These are phyloP conservation scores for Tetrax tetrax DNA, from an alignment of 2,113 vertebrate genomes.

Conservation along the genomic window DNA sequence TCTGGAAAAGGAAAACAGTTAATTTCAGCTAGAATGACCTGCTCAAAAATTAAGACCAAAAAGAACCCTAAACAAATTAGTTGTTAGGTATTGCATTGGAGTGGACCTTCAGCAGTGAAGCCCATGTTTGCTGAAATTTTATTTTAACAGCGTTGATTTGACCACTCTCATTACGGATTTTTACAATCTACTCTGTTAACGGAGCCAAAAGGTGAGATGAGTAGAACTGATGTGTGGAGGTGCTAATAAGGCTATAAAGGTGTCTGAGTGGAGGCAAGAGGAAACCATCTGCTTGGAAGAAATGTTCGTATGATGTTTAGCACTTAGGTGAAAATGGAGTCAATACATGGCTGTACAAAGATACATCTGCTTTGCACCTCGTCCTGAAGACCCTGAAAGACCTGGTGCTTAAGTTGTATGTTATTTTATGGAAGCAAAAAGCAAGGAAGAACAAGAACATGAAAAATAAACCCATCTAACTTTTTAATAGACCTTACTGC, in stretches of 20 bases:
- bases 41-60: not conserved
- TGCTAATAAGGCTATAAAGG: constrained; percentile 45
- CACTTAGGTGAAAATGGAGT: constrained; percentile 45
- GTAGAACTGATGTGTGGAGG: constrained; percentile 15
- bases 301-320: constrained; percentile 20
- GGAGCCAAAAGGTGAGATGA: constrained; percentile 36
- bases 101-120: not conserved
- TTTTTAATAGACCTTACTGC: not conserved
- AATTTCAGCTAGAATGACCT: not conserved
- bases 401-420: not conserved
- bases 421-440: not conserved
- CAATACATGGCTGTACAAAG: not conserved
- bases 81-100: not conserved
- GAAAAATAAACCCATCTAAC: too few relatives aligned
- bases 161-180: not conserved
- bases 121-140: not conserved
- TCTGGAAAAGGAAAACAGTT: not conserved
- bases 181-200: not conserved
- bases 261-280: constrained; percentile 19
- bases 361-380: constrained; percentile 16
- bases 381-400: not conserved
- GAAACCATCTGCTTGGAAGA: constrained; percentile 63
- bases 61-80: not conserved
- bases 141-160: not conserved
- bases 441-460: not conserved